Evolutionary conservation across 2,113 vertebrate genomes (phyloP).

Genomic region (Amphilophus citrinellus): DNA sequence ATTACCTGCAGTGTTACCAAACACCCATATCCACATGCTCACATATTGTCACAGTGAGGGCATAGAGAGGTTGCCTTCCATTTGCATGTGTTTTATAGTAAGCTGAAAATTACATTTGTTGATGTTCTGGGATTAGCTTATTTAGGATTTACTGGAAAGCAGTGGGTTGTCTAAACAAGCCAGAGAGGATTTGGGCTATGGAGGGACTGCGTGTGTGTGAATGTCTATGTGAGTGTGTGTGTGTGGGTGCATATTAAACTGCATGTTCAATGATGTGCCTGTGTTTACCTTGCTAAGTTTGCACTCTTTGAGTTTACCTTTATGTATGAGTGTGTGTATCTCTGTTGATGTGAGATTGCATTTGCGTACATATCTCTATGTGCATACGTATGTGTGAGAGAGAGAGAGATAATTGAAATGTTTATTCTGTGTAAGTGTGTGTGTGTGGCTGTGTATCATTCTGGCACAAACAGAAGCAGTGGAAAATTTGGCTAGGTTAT

Average conservation of each 20-base stretch:
- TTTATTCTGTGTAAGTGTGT: neutral
- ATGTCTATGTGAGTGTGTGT: conserved; percentile 14
- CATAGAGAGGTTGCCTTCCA: conserved; percentile 33
- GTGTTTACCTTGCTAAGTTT: conserved; percentile 49
- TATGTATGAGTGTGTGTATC: conserved; percentile 14
- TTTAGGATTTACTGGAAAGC: conserved; percentile 72
- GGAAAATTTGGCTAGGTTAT: conserved; percentile 37
- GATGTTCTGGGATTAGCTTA: conserved; percentile 70
- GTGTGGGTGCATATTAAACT: neutral
- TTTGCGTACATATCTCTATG: neutral
- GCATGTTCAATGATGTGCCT: conserved; percentile 24
- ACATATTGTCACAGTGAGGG: conserved; percentile 19
- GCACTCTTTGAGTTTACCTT: conserved; percentile 25
- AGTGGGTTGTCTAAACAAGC: conserved; percentile 62
- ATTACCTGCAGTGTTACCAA: conserved; percentile 8
- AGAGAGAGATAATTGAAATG: neutral
- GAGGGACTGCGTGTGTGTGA: conserved; percentile 29
- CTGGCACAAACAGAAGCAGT: conserved; percentile 35
- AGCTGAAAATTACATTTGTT: conserved; percentile 78
- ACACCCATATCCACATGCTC: conserved; percentile 20
- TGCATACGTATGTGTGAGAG: neutral
- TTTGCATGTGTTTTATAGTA: conserved; percentile 69
- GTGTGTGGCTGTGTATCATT: conserved; percentile 2
- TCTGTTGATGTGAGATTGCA: neutral
- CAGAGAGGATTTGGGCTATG: conserved; percentile 62